Conservation (phyloP, 92 coral and sea anemone genomes). For the Epizoanthus illoricatus region DNA sequence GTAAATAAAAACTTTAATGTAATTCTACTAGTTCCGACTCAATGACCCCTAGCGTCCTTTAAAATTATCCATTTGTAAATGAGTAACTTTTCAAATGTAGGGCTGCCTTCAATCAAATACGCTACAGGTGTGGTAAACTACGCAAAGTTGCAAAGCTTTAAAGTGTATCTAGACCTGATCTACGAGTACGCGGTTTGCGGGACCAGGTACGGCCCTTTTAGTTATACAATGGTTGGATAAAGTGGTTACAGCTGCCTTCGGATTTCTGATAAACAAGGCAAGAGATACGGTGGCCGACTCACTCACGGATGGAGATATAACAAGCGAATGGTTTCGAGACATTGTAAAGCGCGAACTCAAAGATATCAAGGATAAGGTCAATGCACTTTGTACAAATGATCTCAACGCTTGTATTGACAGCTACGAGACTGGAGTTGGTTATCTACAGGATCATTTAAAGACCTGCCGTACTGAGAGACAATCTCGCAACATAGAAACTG, state of each 20-base stretch:
- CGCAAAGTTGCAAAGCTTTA: too few species aligned
- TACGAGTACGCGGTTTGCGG: too few species aligned
- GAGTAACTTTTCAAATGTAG: too few species aligned
- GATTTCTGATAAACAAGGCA: slow-evolving; percentile 12
- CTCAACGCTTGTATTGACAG: slow-evolving; percentile 29
- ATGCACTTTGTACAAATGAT: slow-evolving; percentile 19
- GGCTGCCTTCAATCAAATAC: too few species aligned
- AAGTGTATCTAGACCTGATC: too few species aligned
- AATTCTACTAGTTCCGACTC: too few species aligned
- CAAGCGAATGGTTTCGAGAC: slow-evolving; percentile 21
- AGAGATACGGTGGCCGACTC: slow-evolving; percentile 23
- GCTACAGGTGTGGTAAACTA: too few species aligned
- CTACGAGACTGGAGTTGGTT: slow-evolving; percentile 26
- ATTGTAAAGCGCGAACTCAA: slow-evolving; percentile 26
- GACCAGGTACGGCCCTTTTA: too few species aligned
- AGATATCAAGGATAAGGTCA: slow-evolving; percentile 32
- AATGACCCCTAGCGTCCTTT: too few species aligned
- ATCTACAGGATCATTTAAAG: slow-evolving; percentile 21
- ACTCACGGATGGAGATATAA: slow-evolving; percentile 27
- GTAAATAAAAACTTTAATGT: too few species aligned
- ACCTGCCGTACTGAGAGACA: background rate
- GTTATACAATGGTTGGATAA: background rate
- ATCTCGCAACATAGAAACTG: background rate
- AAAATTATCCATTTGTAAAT: too few species aligned
- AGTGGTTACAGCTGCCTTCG: background rate